Evolutionary conservation across 2,797 vertebrate genomes (phyloP), one percentile per base, ranked within the genome.

Genomic region (Aythya fuligula): DNA sequence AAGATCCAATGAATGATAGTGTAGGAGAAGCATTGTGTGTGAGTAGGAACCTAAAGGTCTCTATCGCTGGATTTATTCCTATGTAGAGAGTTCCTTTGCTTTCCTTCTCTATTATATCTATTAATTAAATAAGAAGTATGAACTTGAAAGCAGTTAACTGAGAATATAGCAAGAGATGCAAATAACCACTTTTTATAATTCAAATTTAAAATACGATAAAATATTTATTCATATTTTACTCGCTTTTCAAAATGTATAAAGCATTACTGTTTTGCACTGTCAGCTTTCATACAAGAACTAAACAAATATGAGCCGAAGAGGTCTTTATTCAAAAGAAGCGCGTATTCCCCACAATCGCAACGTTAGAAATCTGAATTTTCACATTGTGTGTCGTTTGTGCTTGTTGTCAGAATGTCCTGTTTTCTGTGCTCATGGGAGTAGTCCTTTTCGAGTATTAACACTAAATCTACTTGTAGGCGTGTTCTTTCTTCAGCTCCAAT

Each of bases 401-500:
- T 85, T 69, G 54, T 74, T 91, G 82, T 89, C 66, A 85, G 58
- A 94, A 54, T 69, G 65, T 78, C 86, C 90, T 74, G 51, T 82
- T 88, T 92, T 85, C 86, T 94, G 74, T 56, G 36, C 58, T 86
- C 24, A 66, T 58, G 57, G 76, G 25, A 87, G 13, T 58, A 70
- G 71, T 60, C 11, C 17, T 72, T 92, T 89, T 47, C 93, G 62
- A 95, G 80, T 45, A 60, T 74, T 95, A 92, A 80, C 82, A n/a
- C 38, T 34, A 39, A 56, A 61, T 98, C 39, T 97, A 45, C 96
- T 96, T 97, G 91, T 96, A 99, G 99, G 98, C 98, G 5, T 99
- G 99, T 95, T 99, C 99, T 38, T 99, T 99, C 98, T 99, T 99
- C 98, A 99, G 98, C 98, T 99, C 99, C 94, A 99, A 99, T 73